phyloP scores from a whole-genome alignment of 2,113 vertebrate genomes.

The Glareola pratincola region DNA sequence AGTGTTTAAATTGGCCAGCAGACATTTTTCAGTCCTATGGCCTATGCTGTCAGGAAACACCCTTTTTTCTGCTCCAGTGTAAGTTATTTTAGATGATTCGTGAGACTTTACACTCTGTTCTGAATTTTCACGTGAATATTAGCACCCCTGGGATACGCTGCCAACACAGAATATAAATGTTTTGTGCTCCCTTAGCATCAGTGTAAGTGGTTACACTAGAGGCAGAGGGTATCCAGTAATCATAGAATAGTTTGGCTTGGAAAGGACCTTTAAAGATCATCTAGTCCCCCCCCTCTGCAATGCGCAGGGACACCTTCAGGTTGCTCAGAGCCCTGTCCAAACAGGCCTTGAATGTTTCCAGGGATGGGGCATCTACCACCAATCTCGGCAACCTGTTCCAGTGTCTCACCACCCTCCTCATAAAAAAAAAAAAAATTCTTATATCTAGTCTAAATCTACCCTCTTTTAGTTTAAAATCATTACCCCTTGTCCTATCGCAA shows the following conservation, averaged over 20 bases:
- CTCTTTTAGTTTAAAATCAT: not conserved
- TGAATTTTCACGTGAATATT: not conserved
- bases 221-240: not conserved
- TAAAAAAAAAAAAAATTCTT: not conserved
- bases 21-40: not conserved
- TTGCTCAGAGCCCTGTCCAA: not conserved
- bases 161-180: not conserved
- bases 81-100: not conserved
- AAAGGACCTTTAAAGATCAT: not conserved
- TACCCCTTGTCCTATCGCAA: not conserved
- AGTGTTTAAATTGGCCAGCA: not conserved
- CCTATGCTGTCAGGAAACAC: not conserved
- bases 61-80: not conserved
- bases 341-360: not conserved
- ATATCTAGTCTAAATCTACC: not conserved
- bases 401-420: not conserved
- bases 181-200: not conserved
- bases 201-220: not conserved
- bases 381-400: not conserved
- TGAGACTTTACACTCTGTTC: not conserved
- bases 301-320: not conserved
- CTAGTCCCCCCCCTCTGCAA: not conserved
- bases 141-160: not conserved
- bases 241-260: not conserved
- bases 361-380: not conserved